Conservation (phyloP, 2,797 vertebrate genomes). For the Notamacropus eugenii region DNA sequence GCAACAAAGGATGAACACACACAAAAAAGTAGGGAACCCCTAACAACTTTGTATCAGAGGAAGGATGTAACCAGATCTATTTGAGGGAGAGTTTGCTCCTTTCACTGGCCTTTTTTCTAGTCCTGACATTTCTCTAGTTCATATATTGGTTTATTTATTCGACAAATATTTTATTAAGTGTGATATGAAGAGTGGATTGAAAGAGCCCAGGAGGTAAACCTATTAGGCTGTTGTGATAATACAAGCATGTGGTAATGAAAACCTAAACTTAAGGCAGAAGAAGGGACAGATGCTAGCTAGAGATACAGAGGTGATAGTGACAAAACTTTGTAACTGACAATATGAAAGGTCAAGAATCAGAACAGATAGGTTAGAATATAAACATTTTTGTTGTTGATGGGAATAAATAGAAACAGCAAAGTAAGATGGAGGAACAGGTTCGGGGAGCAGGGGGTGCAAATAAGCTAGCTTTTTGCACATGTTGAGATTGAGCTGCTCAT, state of each 20-base stretch:
- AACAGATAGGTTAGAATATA: not conserved
- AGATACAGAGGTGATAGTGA: not conserved
- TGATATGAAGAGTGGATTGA: not conserved
- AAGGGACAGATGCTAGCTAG: not conserved
- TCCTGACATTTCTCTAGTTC: not conserved
- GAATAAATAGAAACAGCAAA: not conserved
- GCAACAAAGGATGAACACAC: too few species aligned
- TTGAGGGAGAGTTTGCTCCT: not conserved
- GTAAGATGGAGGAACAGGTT: not conserved
- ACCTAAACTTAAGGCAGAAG: not conserved
- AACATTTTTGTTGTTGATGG: not conserved
- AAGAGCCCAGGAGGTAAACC: not conserved
- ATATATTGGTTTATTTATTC: not conserved
- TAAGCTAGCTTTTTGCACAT: not conserved
- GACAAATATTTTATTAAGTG: not conserved
- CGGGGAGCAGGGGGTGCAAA: not conserved
- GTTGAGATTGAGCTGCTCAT: not conserved
- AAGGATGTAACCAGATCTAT: not conserved
- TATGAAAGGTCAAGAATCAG: not conserved
- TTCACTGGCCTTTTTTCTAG: not conserved
- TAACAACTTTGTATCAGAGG: not conserved
- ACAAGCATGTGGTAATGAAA: not conserved
- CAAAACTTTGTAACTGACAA: not conserved
- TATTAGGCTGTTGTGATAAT: not conserved
- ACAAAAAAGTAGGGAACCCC: not conserved